Evolutionary conservation across 2,113 vertebrate genomes (phyloP).

Genomic region (Myrmecobius fasciatus): DNA sequence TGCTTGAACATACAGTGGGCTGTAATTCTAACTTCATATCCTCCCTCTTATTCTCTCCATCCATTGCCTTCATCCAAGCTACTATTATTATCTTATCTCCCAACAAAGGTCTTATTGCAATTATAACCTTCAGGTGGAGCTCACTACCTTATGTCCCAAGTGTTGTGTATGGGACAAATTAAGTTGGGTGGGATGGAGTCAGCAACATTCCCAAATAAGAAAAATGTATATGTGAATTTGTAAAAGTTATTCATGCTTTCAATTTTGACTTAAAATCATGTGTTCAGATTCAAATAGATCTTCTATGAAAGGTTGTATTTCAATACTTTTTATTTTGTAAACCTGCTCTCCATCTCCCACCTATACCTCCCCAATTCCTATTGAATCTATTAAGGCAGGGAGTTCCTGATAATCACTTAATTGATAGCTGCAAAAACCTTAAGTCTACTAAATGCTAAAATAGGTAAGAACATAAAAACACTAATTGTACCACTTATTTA

Average conservation of each 20-base stretch:
- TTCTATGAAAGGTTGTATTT: background rate
- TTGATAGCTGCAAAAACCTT: background rate
- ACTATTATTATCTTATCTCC: background rate
- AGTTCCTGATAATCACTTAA: background rate
- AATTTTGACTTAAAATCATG: background rate
- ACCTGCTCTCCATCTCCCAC: background rate
- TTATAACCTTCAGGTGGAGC: background rate
- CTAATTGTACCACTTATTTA: background rate
- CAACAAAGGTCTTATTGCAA: background rate
- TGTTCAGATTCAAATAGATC: background rate
- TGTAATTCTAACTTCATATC: background rate
- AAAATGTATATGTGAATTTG: background rate
- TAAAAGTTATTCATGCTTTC: background rate
- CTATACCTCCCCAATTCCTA: too few species aligned
- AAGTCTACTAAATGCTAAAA: background rate
- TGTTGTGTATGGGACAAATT: background rate
- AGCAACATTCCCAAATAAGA: background rate
- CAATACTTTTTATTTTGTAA: background rate
- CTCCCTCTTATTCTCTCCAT: background rate
- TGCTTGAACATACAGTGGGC: background rate
- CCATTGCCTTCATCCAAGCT: background rate
- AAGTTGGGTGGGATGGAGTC: background rate
- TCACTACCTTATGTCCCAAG: background rate
- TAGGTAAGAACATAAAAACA: background rate
- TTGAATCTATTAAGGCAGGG: background rate